These are phyloP conservation scores for Merops nubicus DNA, from an alignment of 2,113 vertebrate species.

Conservation along the genomic window DNA sequence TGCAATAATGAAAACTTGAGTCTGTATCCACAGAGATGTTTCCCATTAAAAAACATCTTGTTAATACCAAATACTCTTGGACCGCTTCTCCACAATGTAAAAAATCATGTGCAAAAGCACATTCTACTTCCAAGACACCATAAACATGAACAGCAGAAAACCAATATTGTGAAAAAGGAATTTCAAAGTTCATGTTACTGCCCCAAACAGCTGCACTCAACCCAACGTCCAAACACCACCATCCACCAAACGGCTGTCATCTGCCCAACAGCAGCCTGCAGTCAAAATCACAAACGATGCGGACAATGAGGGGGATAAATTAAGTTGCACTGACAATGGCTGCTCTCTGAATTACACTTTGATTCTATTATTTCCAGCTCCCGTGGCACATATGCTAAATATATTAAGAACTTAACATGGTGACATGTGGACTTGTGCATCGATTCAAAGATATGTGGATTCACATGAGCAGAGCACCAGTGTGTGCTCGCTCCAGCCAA, in stretches of 20 bases:
- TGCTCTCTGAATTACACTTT: not conserved
- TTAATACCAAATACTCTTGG: constrained; percentile 42
- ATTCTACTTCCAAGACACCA: constrained; percentile 1
- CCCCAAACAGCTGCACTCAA: not conserved
- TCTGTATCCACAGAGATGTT: constrained; percentile 13
- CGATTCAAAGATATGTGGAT: not conserved
- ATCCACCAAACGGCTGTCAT: not conserved
- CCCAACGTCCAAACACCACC: not conserved
- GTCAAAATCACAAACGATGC: not conserved
- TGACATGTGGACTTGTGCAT: not conserved
- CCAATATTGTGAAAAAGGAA: not conserved
- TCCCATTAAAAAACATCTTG: constrained; percentile 38
- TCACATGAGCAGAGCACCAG: not conserved
- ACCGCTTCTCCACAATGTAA: not conserved
- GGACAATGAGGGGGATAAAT: not conserved
- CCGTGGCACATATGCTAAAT: not conserved
- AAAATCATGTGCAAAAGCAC: constrained; percentile 9
- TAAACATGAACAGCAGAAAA: not conserved
- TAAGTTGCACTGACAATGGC: not conserved
- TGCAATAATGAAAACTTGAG: not conserved
- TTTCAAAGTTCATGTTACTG: not conserved
- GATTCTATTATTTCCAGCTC: constrained; percentile 6
- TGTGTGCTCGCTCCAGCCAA: not conserved
- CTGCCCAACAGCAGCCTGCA: not conserved
- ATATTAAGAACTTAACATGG: not conserved